Conservation (phyloP, 2,888 invertebrate species). For the Pollenia amentaria region DNA sequence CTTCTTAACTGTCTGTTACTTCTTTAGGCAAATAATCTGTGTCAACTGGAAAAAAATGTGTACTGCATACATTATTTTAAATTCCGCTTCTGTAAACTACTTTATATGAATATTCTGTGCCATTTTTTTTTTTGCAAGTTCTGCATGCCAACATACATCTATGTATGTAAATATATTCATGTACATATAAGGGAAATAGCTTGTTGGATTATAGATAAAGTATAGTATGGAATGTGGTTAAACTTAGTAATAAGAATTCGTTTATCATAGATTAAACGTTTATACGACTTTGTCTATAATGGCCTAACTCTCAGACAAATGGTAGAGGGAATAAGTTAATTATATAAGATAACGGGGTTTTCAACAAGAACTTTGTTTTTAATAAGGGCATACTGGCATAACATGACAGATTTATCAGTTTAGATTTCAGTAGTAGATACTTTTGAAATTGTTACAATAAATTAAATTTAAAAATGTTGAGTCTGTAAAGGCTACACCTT, state of each 20-base stretch:
- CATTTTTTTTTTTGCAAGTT: background rate
- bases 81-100: conserved; percentile 9
- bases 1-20: conserved; percentile 45
- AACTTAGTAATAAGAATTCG: conserved; percentile 7
- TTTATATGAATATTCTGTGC: conserved; percentile 20
- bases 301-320: background rate
- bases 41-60: conserved; percentile 25
- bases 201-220: conserved; percentile 9
- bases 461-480: no score
- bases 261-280: conserved; percentile 27
- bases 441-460: no score
- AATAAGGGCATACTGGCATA: no score
- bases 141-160: background rate
- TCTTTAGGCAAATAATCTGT: conserved; percentile 53
- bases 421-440: no score
- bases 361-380: no score
- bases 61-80: conserved; percentile 28
- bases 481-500: no score
- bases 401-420: no score
- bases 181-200: background rate
- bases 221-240: conserved; percentile 9
- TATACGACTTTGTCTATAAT: conserved; percentile 1
- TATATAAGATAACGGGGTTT: background rate
- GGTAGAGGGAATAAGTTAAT: background rate
- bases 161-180: background rate